Conservation (phyloP, 2,113 vertebrate genomes). For the Apteryx owenii region DNA sequence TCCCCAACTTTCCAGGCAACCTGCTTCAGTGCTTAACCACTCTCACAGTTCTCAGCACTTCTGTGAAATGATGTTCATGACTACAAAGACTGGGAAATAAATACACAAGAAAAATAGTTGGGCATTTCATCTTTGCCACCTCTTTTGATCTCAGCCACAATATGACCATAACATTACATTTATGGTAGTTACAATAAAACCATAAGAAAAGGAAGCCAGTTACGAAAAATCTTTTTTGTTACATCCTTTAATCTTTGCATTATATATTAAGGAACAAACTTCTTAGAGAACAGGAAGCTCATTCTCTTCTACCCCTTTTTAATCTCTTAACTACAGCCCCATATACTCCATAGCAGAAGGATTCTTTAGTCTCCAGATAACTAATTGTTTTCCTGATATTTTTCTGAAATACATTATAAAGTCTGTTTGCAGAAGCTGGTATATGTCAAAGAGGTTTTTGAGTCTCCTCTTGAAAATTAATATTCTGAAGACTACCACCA, state of each 20-base stretch:
- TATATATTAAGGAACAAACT: background rate
- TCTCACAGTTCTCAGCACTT: background rate
- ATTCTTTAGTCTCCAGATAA: background rate
- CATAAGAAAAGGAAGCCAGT: background rate
- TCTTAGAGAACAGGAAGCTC: background rate
- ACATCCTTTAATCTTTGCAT: background rate
- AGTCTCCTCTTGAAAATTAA: background rate
- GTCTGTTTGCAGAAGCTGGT: background rate
- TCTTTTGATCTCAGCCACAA: background rate
- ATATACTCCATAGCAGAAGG: background rate
- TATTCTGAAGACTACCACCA: background rate
- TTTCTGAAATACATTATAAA: background rate
- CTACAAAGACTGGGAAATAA: background rate
- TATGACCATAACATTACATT: background rate
- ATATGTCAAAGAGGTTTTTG: background rate
- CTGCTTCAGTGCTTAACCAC: background rate
- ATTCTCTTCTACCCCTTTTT: background rate
- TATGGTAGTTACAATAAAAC: background rate
- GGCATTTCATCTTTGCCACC: background rate
- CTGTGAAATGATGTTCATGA: background rate
- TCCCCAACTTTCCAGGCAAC: background rate
- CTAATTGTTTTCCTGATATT: background rate
- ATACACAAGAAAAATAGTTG: background rate
- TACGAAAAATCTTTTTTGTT: background rate
- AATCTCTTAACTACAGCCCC: background rate